Conservation (phyloP, 2,888 invertebrate genomes). For the Amaurobius ferox region DNA sequence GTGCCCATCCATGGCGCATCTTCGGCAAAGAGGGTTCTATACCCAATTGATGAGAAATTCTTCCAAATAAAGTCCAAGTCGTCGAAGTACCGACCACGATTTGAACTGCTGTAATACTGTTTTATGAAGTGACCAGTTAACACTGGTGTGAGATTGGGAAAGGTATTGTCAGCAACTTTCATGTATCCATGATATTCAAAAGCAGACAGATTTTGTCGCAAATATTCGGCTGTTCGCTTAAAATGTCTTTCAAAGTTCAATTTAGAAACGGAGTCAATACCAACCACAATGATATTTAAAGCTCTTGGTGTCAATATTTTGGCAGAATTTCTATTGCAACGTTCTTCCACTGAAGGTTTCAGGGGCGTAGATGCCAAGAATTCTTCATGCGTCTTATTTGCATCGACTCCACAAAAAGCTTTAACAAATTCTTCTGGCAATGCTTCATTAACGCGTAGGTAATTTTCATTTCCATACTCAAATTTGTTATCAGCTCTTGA, state of each 20-base stretch:
- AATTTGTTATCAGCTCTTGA: background rate
- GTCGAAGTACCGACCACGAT: conserved; percentile 73
- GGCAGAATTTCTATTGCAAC: background rate
- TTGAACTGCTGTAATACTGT: conserved; percentile 44
- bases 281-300: conserved; percentile 86
- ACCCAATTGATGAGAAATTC: conserved; percentile 75
- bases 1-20: conserved; percentile 76
- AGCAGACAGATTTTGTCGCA: conserved; percentile 83
- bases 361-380: conserved; percentile 22
- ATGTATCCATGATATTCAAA: conserved; percentile 85
- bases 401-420: background rate
- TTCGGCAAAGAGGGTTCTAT: conserved; percentile 77
- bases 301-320: conserved; percentile 8
- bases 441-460: background rate
- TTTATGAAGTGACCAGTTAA: conserved; percentile 73
- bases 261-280: conserved; percentile 90
- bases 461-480: background rate
- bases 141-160: conserved; percentile 76
- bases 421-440: conserved; percentile 75
- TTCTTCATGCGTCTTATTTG: background rate
- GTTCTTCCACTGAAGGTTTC: conserved; percentile 38
- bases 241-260: conserved; percentile 86
- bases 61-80: conserved; percentile 76
- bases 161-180: conserved; percentile 79
- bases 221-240: conserved; percentile 84